Evolutionary conservation across 2,113 vertebrate genomes (phyloP), one percentile per base, ranked within the genome.

Genomic region (Ranitomeya imitator): DNA sequence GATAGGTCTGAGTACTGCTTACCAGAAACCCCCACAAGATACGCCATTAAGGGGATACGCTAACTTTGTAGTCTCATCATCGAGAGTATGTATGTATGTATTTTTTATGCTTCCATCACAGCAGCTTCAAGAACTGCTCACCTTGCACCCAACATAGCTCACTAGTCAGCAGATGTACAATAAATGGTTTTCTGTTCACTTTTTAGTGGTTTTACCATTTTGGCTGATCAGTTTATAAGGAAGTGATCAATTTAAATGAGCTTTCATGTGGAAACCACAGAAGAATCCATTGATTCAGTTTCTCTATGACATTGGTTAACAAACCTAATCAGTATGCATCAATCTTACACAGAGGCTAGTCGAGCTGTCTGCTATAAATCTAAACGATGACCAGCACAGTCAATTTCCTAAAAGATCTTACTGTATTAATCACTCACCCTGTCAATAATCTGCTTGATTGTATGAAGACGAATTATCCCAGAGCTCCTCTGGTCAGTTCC

Each of bases 361-460:
- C 61, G 69, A 52, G 51, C 21, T 67, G 60, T 83, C 45, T 15
- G 12, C 81, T 21, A 54, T 52, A 67, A 55, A 2, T 45, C 37
- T 83, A n/a, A 54, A 23, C 52, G 61, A 83, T 83, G 80, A 83
- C 26, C 16, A n/a, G 18, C 31, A 15, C 18, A 15, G 61, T 13
- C 61, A 52, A 26, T 83, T n/a, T 83, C 31, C 65, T 11, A 63
- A 83, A 65, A 63, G 19, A 83, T 51, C 60, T 37, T n/a, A n/a
- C 37, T 65, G 59, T 37, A 60, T 85, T 6, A 60, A 7, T 81
- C 61, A 93, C 97, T 96, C 94, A 99, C 98, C 91, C 96, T 95
- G 91, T 99, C 98, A 2, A 99, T 99, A 83, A 99, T 99, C 93
- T 99, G 97, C 90, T 99, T 99, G 91, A 99, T 99, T 51, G 98